phyloP scores from a whole-genome alignment of 2,888 invertebrate genomes.

The Piscicola geometra region DNA sequence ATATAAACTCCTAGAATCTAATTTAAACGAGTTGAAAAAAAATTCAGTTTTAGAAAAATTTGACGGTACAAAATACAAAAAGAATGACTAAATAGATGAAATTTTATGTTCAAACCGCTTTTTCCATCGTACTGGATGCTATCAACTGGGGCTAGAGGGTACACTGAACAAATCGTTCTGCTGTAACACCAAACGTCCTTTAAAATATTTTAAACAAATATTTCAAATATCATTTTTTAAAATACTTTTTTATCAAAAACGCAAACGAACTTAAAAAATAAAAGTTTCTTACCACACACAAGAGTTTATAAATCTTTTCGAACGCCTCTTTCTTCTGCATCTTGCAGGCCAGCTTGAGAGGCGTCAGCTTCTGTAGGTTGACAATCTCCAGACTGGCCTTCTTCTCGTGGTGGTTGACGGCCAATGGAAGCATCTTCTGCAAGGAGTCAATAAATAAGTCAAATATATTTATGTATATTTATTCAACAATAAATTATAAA shows the following conservation, averaged over 20 bases:
- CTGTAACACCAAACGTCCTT: slow-evolving; percentile 97
- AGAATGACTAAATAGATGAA: no score
- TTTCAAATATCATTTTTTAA: no score
- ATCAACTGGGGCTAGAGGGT: slow-evolving; percentile 90
- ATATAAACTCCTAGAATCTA: no score
- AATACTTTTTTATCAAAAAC: neutral
- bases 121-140: slow-evolving; percentile 88
- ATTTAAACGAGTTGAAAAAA: no score
- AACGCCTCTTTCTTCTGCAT: slow-evolving; percentile 92
- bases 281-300: slow-evolving; percentile 50
- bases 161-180: slow-evolving; percentile 95
- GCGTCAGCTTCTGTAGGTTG: slow-evolving; percentile 85
- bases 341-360: slow-evolving; percentile 90
- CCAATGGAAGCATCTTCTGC: slow-evolving; percentile 97
- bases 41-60: no score
- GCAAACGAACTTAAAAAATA: neutral
- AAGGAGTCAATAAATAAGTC: no score
- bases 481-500: neutral
- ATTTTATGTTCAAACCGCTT: slow-evolving; percentile 74
- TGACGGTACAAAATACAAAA: no score
- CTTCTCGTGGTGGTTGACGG: slow-evolving; percentile 83
- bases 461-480: neutral
- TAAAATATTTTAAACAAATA: slow-evolving; percentile 15
- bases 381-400: slow-evolving; percentile 86
- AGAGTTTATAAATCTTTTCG: slow-evolving; percentile 90